Base-by-base conservation (phyloP, 2,113 vertebrate genomes). In the Narcine bancroftii region DNA sequence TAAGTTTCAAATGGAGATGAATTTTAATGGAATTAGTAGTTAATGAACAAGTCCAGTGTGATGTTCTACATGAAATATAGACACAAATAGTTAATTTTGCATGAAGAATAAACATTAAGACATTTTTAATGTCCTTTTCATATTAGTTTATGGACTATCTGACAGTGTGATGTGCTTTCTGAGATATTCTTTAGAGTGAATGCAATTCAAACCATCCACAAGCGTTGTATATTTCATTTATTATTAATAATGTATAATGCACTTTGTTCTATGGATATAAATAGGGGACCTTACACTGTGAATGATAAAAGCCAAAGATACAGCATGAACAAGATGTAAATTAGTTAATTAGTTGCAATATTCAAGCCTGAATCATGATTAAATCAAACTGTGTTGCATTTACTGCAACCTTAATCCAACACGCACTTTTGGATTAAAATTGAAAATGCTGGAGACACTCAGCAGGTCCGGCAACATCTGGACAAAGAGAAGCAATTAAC, bases 11-110 rank as follows among this genome's bases (percentile, higher is more conserved):
- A 33, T 91, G 89, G 45, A 69, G 89, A 47, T 71, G 65, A 91
- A 91, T 91, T 91, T 13, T 91, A 69, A 91, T 91, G 47, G 42
- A 91, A 66, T 91, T 47, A 69, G 63, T 69, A 39, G 3, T n/a
- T 47, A 69, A 33, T 26, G 13, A 87, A 63, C 66, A 66, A 89
- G 65, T 91, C 65, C 29, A 47, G 6, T 24, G 29, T 71, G 24
- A 71, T 69, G 33, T 66, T 66, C 13, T 26, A 66, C 65, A 91
- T 36, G 53, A 19, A 87, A 60, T 63, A 17, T 63, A 36, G 81
- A 50, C 6, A 60, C 33, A 85, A 33, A 60, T 60, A 60, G n/a
- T 87, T 60, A 60, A 63, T 56, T 63, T 87, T 60, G 56, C 53
- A 75, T 75, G 15, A 36, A 60, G 81, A 63, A 87, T 36, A 63